These are phyloP conservation scores for Andrena camellia DNA, from an alignment of 2,888 invertebrate species.

Conservation along the genomic window DNA sequence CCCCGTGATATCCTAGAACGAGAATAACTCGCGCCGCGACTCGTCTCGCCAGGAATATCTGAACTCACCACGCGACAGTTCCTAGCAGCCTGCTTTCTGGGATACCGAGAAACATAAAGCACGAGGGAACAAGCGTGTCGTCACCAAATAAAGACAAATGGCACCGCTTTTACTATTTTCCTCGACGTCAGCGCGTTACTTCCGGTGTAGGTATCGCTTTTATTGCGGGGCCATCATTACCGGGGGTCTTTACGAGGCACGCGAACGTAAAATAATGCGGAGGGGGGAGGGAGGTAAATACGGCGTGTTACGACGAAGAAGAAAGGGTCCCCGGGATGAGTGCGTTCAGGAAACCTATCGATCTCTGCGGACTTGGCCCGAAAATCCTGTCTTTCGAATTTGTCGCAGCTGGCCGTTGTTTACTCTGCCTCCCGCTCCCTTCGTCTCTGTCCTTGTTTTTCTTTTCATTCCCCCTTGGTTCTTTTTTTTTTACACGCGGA, in stretches of 20 bases:
- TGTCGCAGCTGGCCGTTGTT: not conserved
- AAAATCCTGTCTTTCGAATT: conserved; percentile 5
- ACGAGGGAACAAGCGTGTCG: conserved; percentile 7
- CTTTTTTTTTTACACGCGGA: not conserved
- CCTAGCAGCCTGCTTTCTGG: not conserved
- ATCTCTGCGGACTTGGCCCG: not conserved
- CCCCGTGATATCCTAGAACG: not conserved
- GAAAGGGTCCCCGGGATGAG: not conserved
- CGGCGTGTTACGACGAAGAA: not conserved
- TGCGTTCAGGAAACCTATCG: conserved; percentile 19
- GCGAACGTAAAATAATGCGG: conserved; percentile 17
- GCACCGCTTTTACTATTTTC: conserved; percentile 28
- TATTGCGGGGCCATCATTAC: conserved; percentile 32
- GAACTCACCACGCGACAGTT: not conserved
- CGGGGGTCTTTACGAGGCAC: conserved; percentile 22
- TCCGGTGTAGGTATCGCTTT: conserved; percentile 38
- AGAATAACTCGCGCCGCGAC: too few species aligned
- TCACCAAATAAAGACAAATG: conserved; percentile 38
- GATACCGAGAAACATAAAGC: not conserved
- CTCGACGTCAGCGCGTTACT: conserved; percentile 32
- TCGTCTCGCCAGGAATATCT: too few species aligned
- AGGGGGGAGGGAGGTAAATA: not conserved
- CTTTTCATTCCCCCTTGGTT: not conserved
- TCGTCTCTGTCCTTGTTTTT: not conserved
- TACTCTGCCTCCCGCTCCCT: not conserved